Evolutionary conservation across 1,140 invertebrate genomes (phyloP).

Genomic region (Tenebrio molitor): DNA sequence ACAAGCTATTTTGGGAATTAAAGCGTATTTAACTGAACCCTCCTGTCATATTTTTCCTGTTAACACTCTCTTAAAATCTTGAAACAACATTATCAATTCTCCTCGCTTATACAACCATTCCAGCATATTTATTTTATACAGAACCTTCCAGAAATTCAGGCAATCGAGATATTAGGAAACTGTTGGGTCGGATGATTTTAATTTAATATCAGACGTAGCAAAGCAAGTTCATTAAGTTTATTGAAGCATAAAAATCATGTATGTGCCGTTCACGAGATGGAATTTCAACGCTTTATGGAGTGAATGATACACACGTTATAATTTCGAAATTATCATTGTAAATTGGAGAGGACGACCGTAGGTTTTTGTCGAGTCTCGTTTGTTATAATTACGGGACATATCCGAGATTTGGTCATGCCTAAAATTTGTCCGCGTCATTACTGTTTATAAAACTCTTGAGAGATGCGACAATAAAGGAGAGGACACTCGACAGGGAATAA

Average conservation of each 20-base stretch:
- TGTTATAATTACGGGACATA: too few species aligned
- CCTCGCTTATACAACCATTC: neutral
- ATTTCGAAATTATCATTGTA: conserved; percentile 25
- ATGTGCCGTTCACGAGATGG: conserved; percentile 5
- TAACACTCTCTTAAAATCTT: neutral
- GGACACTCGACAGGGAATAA: neutral
- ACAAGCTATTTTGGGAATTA: too few species aligned
- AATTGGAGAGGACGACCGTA: conserved; percentile 5
- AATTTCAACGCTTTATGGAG: conserved; percentile 8
- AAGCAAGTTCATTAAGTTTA: conserved; percentile 30
- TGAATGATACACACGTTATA: conserved; percentile 7
- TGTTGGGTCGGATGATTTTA: conserved; percentile 24
- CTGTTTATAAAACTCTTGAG: neutral
- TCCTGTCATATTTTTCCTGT: neutral
- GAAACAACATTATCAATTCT: conserved; percentile 8
- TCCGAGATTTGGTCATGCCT: neutral
- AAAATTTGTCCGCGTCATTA: neutral
- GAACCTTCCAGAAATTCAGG: conserved; percentile 13
- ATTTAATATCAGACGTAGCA: conserved; percentile 29
- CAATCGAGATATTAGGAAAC: conserved; percentile 21
- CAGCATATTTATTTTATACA: neutral
- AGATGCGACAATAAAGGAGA: too few species aligned
- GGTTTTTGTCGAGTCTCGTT: neutral
- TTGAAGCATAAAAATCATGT: conserved; percentile 36
- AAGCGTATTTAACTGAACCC: neutral